Conservation (phyloP, 2,797 vertebrate genomes). For the Gobio occitaniae region DNA sequence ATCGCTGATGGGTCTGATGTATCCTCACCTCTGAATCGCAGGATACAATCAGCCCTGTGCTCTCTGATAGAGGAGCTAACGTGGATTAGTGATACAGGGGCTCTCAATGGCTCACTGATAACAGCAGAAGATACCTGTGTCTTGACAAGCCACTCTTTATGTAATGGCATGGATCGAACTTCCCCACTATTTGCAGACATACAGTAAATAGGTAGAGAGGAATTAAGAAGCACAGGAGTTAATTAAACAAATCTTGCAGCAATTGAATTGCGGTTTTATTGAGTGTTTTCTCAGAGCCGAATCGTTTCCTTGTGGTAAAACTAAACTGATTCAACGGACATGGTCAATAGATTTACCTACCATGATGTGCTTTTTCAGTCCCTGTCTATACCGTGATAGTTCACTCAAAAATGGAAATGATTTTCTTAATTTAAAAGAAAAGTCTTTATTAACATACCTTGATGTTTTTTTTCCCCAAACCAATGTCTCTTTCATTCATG, state of each 20-base stretch:
- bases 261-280: constrained; percentile 35
- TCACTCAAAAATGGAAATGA: not conserved
- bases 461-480: not conserved
- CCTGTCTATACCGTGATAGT: not conserved
- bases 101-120: constrained; percentile 37
- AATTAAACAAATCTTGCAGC: constrained; percentile 41
- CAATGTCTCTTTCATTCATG: not conserved
- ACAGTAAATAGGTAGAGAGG: constrained; percentile 28
- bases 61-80: constrained; percentile 40
- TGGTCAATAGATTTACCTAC: constrained; percentile 1
- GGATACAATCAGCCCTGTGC: constrained; percentile 45
- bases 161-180: constrained; percentile 39
- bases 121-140: constrained; percentile 25
- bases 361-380: constrained; percentile 20
- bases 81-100: constrained; percentile 34
- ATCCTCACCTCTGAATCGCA: constrained; percentile 53
- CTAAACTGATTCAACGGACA: constrained; percentile 23
- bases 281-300: constrained; percentile 24
- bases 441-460: not conserved
- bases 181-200: constrained; percentile 4
- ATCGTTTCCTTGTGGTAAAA: constrained; percentile 30
- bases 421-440: not conserved
- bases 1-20: constrained; percentile 55
- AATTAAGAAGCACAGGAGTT: constrained; percentile 41
- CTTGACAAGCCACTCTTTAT: constrained; percentile 46